Base-by-base conservation (phyloP, 2,113 vertebrate species). In the Phyllopteryx taeniolatus region DNA sequence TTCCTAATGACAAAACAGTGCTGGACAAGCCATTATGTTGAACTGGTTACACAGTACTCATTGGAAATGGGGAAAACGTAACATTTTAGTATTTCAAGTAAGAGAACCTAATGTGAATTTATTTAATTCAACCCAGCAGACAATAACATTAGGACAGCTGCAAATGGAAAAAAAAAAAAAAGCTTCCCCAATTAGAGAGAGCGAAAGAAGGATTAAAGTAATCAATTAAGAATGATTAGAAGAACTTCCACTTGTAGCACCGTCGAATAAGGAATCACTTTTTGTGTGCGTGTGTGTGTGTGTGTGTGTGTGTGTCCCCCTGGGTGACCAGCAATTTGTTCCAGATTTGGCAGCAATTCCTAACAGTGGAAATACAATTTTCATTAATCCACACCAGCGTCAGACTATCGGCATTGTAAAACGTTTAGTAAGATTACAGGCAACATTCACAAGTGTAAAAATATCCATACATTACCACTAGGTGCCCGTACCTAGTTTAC, bases 121-220 rank as follows among this genome's bases (percentile, higher is more conserved):
- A 67, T 71, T 72, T 47, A 64, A 80, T 79, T 75, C 60, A 59
- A 5, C 70, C 63, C 27, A 47, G 67, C 33, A 68, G 44, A 14
- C 35, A 75, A 56, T 27, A 70, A 43, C 35, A 49, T 51, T 17
- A 64, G 64, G 62, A 64, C 39, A 69, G 22, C 56, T 65, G 53
- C 68, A 27, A 61, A 31, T 12, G 60, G 42, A 39, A 27, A 27
- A 27, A 1, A 27, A 27, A 27, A 27, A 27, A 78, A 72, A 76
- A 67, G 39, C 39, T 78, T 56, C 19, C 27, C 31, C 27, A 10
- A 27, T 12, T 5, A 60, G 42, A 72, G 47, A 61, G 64, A 72
- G 57, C 60, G 68, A 76, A 79, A 68, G 20, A 68, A 47, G 70
- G 74, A 82, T 80, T 73, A 70, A 74, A 72, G 60, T 80, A 60